Conservation (phyloP, 2,888 invertebrate species). For the Nysson spinosus region DNA sequence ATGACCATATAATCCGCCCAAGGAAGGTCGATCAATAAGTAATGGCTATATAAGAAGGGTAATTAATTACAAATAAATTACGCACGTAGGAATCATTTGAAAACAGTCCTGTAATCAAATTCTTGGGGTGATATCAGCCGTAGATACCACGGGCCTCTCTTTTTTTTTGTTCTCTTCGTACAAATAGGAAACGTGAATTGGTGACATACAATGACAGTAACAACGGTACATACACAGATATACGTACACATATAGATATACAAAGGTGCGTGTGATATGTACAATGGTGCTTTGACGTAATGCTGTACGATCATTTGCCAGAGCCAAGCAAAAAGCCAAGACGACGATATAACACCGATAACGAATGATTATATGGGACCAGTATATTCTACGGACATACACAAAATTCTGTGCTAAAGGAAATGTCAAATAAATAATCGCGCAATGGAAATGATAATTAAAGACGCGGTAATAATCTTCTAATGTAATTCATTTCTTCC, state of each 20-base stretch:
- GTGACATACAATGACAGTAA: constrained; percentile 18
- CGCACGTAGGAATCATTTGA: constrained; percentile 1
- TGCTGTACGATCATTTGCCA: constrained; percentile 60
- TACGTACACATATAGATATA: constrained; percentile 46
- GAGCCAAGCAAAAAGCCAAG: constrained; percentile 71
- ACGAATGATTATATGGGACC: constrained; percentile 39
- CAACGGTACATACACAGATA: constrained; percentile 28
- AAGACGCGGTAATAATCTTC: no score
- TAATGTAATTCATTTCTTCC: no score
- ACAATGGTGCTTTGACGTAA: constrained; percentile 61
- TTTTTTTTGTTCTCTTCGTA: neutral
- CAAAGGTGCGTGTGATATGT: constrained; percentile 55
- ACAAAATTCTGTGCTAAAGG: constrained; percentile 10
- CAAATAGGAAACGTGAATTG: constrained; percentile 2
- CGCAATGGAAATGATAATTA: no score
- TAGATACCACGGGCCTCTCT: neutral
- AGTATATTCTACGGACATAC: constrained; percentile 21
- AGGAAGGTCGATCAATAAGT: constrained; percentile 19
- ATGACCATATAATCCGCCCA: constrained; percentile 9
- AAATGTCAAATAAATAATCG: constrained; percentile 5
- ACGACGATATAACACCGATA: constrained; percentile 66
- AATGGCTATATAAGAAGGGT: constrained; percentile 19
- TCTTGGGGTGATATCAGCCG: neutral
- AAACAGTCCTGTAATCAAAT: constrained; percentile 5
- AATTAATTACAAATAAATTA: constrained; percentile 8